Conservation (phyloP, 1,140 invertebrate species). For the Drosophila willistoni region DNA sequence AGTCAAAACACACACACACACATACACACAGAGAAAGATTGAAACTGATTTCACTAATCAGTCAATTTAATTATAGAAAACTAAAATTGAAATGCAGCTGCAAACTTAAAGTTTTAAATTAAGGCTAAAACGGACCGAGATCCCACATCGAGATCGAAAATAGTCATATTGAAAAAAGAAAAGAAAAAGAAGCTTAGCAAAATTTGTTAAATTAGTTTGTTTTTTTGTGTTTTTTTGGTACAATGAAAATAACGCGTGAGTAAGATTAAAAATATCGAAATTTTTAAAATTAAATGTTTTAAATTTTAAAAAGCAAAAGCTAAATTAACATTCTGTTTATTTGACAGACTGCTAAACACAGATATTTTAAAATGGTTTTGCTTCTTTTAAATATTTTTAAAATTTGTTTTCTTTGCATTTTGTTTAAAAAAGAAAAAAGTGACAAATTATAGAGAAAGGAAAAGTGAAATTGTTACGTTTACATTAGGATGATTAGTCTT, state of each 20-base stretch:
- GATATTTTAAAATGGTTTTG: no score
- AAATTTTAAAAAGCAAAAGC: not conserved
- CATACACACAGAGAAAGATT: not conserved
- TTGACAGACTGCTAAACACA: no score
- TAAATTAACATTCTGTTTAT: no score
- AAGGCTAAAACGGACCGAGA: slow-evolving; percentile 10
- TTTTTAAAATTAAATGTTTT: not conserved
- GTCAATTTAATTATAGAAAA: not conserved
- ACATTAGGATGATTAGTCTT: slow-evolving; percentile 17
- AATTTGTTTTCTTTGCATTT: not conserved
- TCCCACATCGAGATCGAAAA: slow-evolving; percentile 7
- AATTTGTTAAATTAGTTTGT: slow-evolving; percentile 1
- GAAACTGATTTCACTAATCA: not conserved
- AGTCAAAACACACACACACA: slow-evolving; percentile 3
- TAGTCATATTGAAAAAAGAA: not conserved
- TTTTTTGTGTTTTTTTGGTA: not conserved
- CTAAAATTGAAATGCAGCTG: slow-evolving; percentile 4
- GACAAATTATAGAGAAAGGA: slow-evolving; percentile 28
- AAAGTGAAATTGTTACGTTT: slow-evolving; percentile 53
- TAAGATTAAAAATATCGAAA: not conserved
- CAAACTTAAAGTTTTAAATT: slow-evolving; percentile 1
- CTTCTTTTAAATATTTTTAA: no score
- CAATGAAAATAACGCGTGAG: no score
- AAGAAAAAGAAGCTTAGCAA: not conserved
- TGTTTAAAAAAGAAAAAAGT: no score